Conservation (phyloP, 2,797 vertebrate species). For the Pantherophis alleghaniensis region DNA sequence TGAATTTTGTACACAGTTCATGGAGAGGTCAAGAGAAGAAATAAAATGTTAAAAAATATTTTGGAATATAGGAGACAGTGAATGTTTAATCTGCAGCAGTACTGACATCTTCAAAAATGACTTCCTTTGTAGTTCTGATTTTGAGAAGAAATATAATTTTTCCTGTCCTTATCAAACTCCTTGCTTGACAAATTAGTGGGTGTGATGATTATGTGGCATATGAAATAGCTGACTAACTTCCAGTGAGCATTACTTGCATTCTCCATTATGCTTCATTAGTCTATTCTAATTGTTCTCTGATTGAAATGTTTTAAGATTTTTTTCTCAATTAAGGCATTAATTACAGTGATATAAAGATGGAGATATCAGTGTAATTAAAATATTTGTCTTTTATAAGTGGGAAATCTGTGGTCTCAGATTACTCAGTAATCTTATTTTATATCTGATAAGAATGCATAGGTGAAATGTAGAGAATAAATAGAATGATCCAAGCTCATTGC, state of each 20-base stretch:
- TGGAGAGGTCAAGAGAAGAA: neutral
- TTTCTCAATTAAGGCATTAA: constrained; percentile 36
- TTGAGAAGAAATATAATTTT: neutral
- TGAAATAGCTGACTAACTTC: constrained; percentile 11
- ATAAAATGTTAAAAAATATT: neutral
- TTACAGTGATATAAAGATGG: constrained; percentile 28
- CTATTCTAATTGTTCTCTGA: constrained; percentile 36
- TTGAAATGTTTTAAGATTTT: constrained; percentile 48
- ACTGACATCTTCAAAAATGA: constrained; percentile 17
- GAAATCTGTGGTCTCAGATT: neutral
- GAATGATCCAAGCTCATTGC: neutral
- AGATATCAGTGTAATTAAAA: constrained; percentile 8
- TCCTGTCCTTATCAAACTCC: neutral
- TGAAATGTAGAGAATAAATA: neutral
- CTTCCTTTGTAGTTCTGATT: neutral
- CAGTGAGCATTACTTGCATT: constrained; percentile 7
- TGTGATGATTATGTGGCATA: neutral
- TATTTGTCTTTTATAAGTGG: constrained; percentile 5
- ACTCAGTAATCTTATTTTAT: neutral
- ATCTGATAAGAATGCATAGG: neutral
- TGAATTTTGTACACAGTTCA: neutral
- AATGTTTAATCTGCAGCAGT: neutral
- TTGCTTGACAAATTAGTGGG: neutral
- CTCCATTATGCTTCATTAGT: constrained; percentile 28
- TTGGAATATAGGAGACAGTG: neutral